A percentile compares a stretch with the other conserved stretches of the same genome.
phyloP scores from a whole-genome alignment of 2,113 vertebrate genomes.

The Apteryx owenii region DNA sequence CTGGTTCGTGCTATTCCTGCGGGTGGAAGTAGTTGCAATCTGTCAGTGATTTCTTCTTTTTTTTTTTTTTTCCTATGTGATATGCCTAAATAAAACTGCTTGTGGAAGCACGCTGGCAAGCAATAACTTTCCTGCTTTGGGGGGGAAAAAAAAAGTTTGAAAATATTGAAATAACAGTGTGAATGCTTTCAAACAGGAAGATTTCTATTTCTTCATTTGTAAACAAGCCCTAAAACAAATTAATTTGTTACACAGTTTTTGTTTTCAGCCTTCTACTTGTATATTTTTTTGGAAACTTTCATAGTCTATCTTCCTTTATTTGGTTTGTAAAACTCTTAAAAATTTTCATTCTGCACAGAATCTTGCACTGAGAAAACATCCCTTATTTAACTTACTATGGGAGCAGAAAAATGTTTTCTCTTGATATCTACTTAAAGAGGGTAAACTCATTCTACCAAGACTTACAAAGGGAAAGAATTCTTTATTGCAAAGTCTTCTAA shows the following conservation, averaged over 20 bases:
- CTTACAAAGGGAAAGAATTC: background rate
- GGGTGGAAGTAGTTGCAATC: background rate
- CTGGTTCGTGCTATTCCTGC: background rate
- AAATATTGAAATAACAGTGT: accelerated
- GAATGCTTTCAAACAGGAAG: background rate
- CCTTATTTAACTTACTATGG: accelerated
- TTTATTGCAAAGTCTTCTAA: background rate
- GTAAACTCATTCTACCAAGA: accelerated
- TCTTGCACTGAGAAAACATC: background rate
- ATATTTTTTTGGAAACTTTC: accelerated
- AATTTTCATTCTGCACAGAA: accelerated
- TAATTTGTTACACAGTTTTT: accelerated
- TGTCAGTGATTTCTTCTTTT: background rate
- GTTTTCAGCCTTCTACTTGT: accelerated
- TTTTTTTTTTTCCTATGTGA: no score
- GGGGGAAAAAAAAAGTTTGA: background rate
- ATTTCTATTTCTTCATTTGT: background rate
- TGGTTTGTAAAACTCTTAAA: background rate
- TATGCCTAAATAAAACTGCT: background rate
- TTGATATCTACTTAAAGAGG: accelerated
- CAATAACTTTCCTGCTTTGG: no score
- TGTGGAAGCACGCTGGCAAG: background rate
- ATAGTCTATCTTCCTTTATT: accelerated
- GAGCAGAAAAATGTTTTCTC: background rate
- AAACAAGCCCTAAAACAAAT: accelerated